phyloP scores from a whole-genome alignment of 2,113 vertebrate species.

The Chaetops frenatus region DNA sequence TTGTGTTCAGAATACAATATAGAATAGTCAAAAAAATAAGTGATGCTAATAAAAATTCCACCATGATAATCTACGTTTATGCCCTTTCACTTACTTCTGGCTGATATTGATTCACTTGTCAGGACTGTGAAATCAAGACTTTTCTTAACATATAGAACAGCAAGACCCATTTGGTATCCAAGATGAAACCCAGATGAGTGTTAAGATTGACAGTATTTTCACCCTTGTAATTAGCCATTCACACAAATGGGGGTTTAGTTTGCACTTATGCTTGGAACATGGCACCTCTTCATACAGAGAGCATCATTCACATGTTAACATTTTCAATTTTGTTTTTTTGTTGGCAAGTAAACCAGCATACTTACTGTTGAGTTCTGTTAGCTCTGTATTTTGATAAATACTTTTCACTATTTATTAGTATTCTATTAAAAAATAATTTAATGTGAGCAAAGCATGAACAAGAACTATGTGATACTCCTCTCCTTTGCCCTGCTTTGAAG shows the following conservation, averaged over 20 bases:
- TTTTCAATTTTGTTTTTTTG: constrained; percentile 48
- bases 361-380: constrained; percentile 15
- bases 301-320: constrained; percentile 27
- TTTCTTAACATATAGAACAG: constrained; percentile 46
- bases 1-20: neutral
- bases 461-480: neutral
- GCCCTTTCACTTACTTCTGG: constrained; percentile 5
- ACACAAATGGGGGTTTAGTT: constrained; percentile 56
- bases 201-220: constrained; percentile 60
- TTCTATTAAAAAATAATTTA: neutral
- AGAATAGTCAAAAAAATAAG: neutral
- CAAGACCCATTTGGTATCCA: constrained; percentile 40
- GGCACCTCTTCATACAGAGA: constrained; percentile 51
- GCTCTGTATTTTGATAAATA: neutral
- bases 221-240: constrained; percentile 59
- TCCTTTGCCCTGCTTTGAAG: neutral
- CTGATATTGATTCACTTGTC: constrained; percentile 39
- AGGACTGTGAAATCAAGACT: constrained; percentile 47
- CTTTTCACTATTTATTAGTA: neutral
- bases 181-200: constrained; percentile 46
- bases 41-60: constrained; percentile 14
- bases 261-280: constrained; percentile 47
- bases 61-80: neutral
- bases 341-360: constrained; percentile 16
- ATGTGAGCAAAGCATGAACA: neutral